phyloP scores from a whole-genome alignment of 2,888 invertebrate species.

The Polietes domitor region DNA sequence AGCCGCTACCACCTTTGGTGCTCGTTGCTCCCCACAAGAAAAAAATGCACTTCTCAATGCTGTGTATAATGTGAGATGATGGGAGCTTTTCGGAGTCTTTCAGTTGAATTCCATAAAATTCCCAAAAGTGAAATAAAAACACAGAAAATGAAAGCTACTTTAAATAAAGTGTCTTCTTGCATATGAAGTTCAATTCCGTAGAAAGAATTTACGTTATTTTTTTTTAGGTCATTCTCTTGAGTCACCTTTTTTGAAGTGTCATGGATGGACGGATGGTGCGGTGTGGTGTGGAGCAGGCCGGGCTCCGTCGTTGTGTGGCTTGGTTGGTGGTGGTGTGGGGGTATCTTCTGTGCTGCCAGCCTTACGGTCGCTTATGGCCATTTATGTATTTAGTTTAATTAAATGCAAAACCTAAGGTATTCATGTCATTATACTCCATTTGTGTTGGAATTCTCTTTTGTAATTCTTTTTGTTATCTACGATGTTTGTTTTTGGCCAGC shows the following conservation, averaged over 20 bases:
- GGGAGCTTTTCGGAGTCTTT: slow-evolving; percentile 36
- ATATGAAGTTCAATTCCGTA: slow-evolving; percentile 13
- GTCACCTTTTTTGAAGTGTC: slow-evolving; percentile 58
- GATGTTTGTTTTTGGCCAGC: too few relatives aligned
- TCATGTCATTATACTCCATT: slow-evolving; percentile 25
- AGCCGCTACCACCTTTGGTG: neutral
- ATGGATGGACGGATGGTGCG: neutral
- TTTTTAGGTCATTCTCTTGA: slow-evolving; percentile 57
- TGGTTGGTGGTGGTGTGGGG: neutral
- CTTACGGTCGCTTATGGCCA: neutral
- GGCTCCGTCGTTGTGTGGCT: neutral
- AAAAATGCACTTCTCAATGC: slow-evolving; percentile 48
- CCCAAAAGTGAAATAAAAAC: neutral
- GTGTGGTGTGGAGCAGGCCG: neutral
- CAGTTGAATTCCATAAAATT: neutral
- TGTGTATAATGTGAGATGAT: slow-evolving; percentile 14
- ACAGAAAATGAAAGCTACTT: slow-evolving; percentile 57
- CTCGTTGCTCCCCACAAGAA: neutral
- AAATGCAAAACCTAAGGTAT: slow-evolving; percentile 35
- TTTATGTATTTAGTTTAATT: slow-evolving; percentile 55
- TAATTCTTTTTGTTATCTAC: too few relatives aligned
- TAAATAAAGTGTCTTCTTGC: slow-evolving; percentile 1
- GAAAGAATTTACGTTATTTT: slow-evolving; percentile 30
- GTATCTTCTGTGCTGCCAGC: too few relatives aligned
- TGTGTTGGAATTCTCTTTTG: too few relatives aligned